phyloP scores from a whole-genome alignment of 2,797 vertebrate genomes.

The Microctenopoma lineatum region DNA sequence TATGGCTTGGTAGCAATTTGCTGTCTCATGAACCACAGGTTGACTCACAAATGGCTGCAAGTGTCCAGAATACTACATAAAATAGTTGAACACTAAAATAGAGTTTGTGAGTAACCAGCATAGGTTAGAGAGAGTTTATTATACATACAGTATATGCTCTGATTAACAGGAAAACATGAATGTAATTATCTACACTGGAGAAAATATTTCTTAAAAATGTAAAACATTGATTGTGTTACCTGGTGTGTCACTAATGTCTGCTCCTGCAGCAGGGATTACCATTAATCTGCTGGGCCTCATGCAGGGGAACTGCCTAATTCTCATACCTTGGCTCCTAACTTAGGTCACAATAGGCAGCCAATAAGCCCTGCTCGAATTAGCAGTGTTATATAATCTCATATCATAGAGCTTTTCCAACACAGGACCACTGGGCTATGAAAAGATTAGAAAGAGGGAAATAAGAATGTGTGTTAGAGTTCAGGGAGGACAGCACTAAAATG shows the following conservation, averaged over 20 bases:
- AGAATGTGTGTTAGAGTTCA: constrained; percentile 24
- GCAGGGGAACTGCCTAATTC: constrained; percentile 45
- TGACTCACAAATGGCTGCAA: constrained; percentile 68
- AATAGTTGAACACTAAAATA: constrained; percentile 8
- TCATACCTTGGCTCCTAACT: constrained; percentile 33
- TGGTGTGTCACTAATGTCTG: constrained; percentile 10
- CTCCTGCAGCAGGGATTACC: constrained; percentile 26
- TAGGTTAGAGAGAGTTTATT: not conserved
- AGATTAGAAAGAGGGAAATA: constrained; percentile 17
- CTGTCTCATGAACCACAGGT: constrained; percentile 80
- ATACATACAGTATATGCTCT: not conserved
- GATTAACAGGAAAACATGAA: not conserved
- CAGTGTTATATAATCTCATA: constrained; percentile 41
- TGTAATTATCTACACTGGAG: not conserved
- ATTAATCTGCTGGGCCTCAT: constrained; percentile 26
- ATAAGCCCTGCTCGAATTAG: constrained; percentile 56
- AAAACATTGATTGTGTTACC: constrained; percentile 18
- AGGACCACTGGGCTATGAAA: constrained; percentile 2
- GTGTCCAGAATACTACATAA: constrained; percentile 56
- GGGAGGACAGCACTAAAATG: not conserved
- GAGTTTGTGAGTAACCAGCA: constrained; percentile 27
- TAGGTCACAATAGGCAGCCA: constrained; percentile 39
- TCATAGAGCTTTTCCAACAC: constrained; percentile 38
- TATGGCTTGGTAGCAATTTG: constrained; percentile 81
- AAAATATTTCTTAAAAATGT: not conserved